Base-by-base conservation (phyloP, 1,140 invertebrate species). In the Hormaphis cornu region DNA sequence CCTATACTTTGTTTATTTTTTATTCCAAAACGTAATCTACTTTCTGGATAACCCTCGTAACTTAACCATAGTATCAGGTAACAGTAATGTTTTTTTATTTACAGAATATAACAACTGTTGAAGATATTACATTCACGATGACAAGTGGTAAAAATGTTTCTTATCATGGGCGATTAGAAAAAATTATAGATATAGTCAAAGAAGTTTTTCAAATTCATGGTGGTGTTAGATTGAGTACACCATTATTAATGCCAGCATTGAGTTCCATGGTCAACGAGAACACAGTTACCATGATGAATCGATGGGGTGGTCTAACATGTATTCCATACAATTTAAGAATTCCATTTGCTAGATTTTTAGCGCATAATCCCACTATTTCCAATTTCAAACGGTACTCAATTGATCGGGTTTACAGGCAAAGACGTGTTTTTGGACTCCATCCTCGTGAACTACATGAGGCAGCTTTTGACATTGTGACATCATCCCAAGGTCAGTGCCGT, bases 391-490 rank as follows among this genome's bases (percentile, higher is more conserved):
- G 94, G 73, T 97, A 91, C 76, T 83, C 86, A 3, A 86, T 97
- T 18, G 91, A 91, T 73, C 83, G 87, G 71, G 92, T 97, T 3
- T 97, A 87, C 75, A 82, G 91, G 71, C 90, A 94, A 78, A 87
- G 86, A 73, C 88, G 88, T 74, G 85, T 90, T 3, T 84, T 84
- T 73, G 90, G 90, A 9, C 88, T 90, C 74, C 91, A 95, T 81
- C 94, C 94, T 0, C 84, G 86, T 72, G 92, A 96, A 80, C 81
- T 91, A 7, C 88, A 88, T 70, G 93, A 96, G 78, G 95, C 91
- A 80, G 89, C 90, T 3, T 97, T 97, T 80, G 95, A 98, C 77
- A 93, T 97, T 72, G 87, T 97, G 12, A 88, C 87, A 20, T 3
- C 54, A 22, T 48, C 35, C 20, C 33, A 42, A 46, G 50, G 69